Evolutionary conservation across 1,140 invertebrate genomes (phyloP).

Genomic region (Atta cephalotes): DNA sequence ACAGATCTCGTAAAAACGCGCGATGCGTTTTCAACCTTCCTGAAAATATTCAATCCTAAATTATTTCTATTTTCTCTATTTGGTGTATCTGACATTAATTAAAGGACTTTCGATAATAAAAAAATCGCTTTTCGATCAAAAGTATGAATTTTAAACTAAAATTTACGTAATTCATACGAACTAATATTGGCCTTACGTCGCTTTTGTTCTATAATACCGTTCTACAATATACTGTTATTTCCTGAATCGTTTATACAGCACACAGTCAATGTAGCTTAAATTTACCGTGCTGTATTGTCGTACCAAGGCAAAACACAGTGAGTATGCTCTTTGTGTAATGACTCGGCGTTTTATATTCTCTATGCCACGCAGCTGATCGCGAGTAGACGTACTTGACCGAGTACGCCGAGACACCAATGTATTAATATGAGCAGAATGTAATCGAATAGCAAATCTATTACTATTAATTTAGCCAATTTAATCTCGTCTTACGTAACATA

Average conservation of each 20-base stretch:
- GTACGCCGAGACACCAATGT: slow-evolving; percentile 83
- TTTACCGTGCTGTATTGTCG: slow-evolving; percentile 78
- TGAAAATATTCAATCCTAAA: slow-evolving; percentile 41
- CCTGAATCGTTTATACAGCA: slow-evolving; percentile 42
- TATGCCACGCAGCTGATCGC: slow-evolving; percentile 79
- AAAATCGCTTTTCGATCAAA: not conserved
- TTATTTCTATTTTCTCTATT: not conserved
- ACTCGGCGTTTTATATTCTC: slow-evolving; percentile 83
- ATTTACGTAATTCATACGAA: not conserved
- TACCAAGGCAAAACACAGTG: slow-evolving; percentile 83
- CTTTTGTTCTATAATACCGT: slow-evolving; percentile 51
- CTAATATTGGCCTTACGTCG: slow-evolving; percentile 52
- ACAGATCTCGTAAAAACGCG: slow-evolving; percentile 76
- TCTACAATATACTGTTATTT: slow-evolving; percentile 55
- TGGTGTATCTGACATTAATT: not conserved
- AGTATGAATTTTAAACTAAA: not conserved
- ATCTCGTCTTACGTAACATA: slow-evolving; percentile 64
- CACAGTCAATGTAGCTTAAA: slow-evolving; percentile 57
- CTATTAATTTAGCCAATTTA: slow-evolving; percentile 78
- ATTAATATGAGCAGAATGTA: slow-evolving; percentile 77
- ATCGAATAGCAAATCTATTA: slow-evolving; percentile 77
- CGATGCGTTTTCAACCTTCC: slow-evolving; percentile 74
- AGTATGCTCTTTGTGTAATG: slow-evolving; percentile 86
- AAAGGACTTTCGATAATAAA: not conserved
- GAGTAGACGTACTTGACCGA: slow-evolving; percentile 85